These are phyloP conservation scores for Corythornis leucogaster DNA, from an alignment of 2,797 vertebrate species.

Conservation along the genomic window DNA sequence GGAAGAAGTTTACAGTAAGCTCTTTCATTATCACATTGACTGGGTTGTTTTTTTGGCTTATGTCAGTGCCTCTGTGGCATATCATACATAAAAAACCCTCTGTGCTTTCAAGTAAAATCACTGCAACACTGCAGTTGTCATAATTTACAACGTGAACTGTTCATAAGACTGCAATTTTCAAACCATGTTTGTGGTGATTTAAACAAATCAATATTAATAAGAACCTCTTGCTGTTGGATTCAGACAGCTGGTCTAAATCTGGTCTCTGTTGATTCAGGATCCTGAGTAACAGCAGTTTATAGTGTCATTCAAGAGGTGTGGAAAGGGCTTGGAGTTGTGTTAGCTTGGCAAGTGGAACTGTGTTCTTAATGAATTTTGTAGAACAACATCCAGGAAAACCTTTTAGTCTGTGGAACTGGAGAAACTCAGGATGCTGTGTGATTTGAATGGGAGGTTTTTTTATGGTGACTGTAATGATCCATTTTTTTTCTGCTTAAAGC, in stretches of 20 bases:
- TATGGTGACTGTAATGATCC: background rate
- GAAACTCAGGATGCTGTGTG: background rate
- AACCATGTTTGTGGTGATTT: background rate
- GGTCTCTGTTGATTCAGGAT: background rate
- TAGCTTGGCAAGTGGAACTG: background rate
- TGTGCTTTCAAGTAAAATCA: background rate
- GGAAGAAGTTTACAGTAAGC: background rate
- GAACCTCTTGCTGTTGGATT: background rate
- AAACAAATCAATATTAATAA: background rate
- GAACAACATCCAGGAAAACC: background rate
- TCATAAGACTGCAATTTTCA: background rate
- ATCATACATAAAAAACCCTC: background rate
- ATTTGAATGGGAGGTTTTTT: background rate
- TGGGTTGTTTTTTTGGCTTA: background rate
- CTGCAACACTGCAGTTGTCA: rapidly evolving
- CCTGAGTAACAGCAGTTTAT: background rate
- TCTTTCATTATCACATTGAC: background rate
- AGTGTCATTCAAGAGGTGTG: background rate
- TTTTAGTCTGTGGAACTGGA: background rate
- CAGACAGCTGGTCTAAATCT: background rate
- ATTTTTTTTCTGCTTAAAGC: background rate
- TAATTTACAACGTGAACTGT: background rate
- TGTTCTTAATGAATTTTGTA: background rate
- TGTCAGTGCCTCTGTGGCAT: background rate
- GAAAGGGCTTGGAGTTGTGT: background rate